phyloP scores from a whole-genome alignment of 2,797 vertebrate genomes.

The Mycteria americana region DNA sequence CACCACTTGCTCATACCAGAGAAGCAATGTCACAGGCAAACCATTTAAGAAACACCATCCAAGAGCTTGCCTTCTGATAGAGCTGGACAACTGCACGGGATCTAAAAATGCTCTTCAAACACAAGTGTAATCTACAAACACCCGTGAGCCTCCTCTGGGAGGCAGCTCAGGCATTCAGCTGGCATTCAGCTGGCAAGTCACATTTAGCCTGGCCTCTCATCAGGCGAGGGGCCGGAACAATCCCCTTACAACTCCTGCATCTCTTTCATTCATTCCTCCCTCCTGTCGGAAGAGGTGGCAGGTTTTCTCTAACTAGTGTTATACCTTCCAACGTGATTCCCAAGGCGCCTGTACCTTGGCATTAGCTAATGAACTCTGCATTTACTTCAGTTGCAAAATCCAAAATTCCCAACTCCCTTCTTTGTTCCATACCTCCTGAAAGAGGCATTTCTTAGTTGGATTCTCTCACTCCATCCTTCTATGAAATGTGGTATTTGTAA shows the following conservation, averaged over 20 bases:
- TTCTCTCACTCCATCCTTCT: not conserved
- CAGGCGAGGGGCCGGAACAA: not conserved
- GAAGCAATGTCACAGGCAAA: not conserved
- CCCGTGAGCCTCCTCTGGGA: not conserved
- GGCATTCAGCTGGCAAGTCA: not conserved
- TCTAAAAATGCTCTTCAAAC: slow-evolving; percentile 35
- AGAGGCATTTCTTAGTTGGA: not conserved
- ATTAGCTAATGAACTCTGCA: not conserved
- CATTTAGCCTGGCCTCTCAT: not conserved
- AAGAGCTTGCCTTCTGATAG: slow-evolving; percentile 3
- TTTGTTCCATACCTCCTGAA: not conserved
- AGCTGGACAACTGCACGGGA: slow-evolving; percentile 10
- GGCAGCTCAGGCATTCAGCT: slow-evolving; percentile 30
- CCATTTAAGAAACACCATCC: not conserved
- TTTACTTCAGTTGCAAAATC: not conserved
- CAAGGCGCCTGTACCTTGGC: not conserved
- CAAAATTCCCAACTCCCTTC: not conserved
- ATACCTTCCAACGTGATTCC: not conserved
- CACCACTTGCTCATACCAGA: not conserved
- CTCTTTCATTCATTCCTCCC: not conserved
- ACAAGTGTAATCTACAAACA: not conserved
- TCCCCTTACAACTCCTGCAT: not conserved
- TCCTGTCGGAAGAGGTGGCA: not conserved
- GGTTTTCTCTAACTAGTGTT: not conserved
- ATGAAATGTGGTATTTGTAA: slow-evolving; percentile 5